phyloP scores from a whole-genome alignment of 1,140 invertebrate species.

The Drosophila virilis region DNA sequence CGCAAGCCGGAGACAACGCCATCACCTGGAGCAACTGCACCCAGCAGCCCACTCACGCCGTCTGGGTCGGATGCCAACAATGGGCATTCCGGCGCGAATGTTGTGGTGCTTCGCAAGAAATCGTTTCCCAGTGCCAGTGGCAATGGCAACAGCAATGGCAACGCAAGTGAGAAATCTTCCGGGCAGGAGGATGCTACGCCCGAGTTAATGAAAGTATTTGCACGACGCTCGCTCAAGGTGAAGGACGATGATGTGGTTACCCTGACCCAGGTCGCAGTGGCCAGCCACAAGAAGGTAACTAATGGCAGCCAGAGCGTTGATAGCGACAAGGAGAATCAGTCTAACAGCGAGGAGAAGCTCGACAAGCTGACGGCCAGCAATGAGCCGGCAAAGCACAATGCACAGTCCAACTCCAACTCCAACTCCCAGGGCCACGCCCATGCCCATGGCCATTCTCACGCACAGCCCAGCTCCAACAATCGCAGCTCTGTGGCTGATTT shows the following conservation, averaged over 20 bases:
- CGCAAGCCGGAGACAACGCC: slow-evolving; percentile 41
- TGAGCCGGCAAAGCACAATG: slow-evolving; percentile 18
- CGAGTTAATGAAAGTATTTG: slow-evolving; percentile 92
- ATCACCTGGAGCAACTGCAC: slow-evolving; percentile 10
- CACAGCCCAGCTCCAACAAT: slow-evolving; percentile 45
- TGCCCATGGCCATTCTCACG: background rate
- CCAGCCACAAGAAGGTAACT: slow-evolving; percentile 57
- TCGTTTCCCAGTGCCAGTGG: slow-evolving; percentile 76
- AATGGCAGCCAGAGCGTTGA: slow-evolving; percentile 85
- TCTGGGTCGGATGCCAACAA: slow-evolving; percentile 26
- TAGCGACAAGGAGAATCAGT: slow-evolving; percentile 89
- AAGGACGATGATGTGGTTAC: slow-evolving; percentile 88
- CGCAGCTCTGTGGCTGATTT: slow-evolving; percentile 78
- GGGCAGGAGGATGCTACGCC: slow-evolving; percentile 88
- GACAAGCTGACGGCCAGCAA: slow-evolving; percentile 57
- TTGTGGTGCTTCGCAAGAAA: slow-evolving; percentile 86
- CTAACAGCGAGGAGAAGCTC: slow-evolving; percentile 77
- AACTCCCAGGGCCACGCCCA: slow-evolving; percentile 3
- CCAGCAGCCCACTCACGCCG: slow-evolving; percentile 19
- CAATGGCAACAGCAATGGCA: slow-evolving; percentile 31
- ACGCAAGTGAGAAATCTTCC: background rate
- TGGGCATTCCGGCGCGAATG: slow-evolving; percentile 37
- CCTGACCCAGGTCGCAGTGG: slow-evolving; percentile 84
- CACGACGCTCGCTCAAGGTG: slow-evolving; percentile 90
- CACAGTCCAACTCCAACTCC: slow-evolving; percentile 1